A percentile compares a stretch with the other conserved stretches of the same genome.
Evolutionary conservation across 2,888 invertebrate species (phyloP).

Genomic region (Cheiracanthium punctorium): DNA sequence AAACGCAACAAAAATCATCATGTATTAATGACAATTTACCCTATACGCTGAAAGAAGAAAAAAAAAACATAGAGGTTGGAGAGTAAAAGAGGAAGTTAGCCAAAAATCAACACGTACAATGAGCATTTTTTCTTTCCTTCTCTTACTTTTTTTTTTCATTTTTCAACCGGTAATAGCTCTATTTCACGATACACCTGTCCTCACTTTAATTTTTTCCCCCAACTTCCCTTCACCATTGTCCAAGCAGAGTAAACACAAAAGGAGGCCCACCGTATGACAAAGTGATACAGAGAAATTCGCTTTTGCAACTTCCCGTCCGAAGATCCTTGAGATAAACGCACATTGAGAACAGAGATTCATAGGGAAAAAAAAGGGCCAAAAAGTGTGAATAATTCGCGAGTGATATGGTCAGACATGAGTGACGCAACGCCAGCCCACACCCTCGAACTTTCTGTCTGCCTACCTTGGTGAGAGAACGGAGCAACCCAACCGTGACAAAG

Average conservation of each 20-base stretch:
- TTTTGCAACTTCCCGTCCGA: neutral
- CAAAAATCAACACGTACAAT: neutral
- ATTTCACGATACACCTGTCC: conserved; percentile 13
- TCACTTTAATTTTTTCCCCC: neutral
- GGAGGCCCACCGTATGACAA: neutral
- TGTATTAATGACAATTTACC: too few species aligned
- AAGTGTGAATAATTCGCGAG: neutral
- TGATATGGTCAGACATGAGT: neutral
- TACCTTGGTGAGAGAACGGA: neutral
- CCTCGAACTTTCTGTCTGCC: neutral
- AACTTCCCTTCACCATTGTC: neutral
- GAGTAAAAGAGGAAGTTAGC: neutral
- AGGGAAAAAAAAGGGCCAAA: neutral
- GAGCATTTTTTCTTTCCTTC: too few species aligned
- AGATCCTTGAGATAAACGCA: neutral
- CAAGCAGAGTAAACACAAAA: neutral
- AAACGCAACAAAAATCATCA: too few species aligned
- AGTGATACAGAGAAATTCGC: neutral
- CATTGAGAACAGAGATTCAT: too few species aligned
- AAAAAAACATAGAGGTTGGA: too few species aligned
- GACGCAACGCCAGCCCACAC: neutral
- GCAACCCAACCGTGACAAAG: neutral
- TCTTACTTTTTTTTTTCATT: neutral
- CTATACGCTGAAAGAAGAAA: too few species aligned
- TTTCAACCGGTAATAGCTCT: conserved; percentile 9